Evolutionary conservation across 1,140 invertebrate species (phyloP).

Genomic region (Gerris buenoi): DNA sequence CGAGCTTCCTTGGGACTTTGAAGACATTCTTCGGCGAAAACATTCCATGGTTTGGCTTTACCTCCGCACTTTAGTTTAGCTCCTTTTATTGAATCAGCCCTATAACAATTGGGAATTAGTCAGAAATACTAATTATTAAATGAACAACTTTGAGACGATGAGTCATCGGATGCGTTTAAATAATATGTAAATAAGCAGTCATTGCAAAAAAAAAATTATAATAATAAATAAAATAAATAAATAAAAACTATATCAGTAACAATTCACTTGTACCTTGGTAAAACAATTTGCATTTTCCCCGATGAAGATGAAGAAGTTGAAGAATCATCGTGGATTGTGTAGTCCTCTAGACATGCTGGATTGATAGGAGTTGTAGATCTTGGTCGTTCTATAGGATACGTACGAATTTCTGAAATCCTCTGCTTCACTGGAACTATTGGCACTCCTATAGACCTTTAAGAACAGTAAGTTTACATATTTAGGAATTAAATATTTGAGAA

Average conservation of each 20-base stretch:
- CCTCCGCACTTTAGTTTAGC: conserved; percentile 17
- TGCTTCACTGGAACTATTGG: conserved; percentile 66
- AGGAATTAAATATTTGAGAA: no score
- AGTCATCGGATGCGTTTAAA: no score
- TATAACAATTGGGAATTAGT: no score
- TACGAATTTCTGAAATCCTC: conserved; percentile 49
- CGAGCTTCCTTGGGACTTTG: conserved; percentile 8
- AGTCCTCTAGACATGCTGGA: conserved; percentile 58
- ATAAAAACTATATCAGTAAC: no score
- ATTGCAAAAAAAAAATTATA: no score
- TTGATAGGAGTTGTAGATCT: conserved; percentile 69
- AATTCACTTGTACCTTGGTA: no score
- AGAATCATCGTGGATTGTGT: conserved; percentile 30
- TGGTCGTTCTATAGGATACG: conserved; percentile 71
- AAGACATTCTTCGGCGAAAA: conserved; percentile 13
- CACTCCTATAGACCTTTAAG: conserved; percentile 54
- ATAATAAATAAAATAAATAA: no score
- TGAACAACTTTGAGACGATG: no score
- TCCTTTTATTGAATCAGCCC: neutral
- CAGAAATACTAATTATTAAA: no score
- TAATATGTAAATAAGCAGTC: no score
- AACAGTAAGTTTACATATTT: no score
- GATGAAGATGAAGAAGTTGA: conserved; percentile 28
- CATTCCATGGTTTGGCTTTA: conserved; percentile 20
- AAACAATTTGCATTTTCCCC: conserved; percentile 50